These are phyloP conservation scores for Microcebus murinus DNA, from an alignment of 2,113 vertebrate species.

Conservation along the genomic window DNA sequence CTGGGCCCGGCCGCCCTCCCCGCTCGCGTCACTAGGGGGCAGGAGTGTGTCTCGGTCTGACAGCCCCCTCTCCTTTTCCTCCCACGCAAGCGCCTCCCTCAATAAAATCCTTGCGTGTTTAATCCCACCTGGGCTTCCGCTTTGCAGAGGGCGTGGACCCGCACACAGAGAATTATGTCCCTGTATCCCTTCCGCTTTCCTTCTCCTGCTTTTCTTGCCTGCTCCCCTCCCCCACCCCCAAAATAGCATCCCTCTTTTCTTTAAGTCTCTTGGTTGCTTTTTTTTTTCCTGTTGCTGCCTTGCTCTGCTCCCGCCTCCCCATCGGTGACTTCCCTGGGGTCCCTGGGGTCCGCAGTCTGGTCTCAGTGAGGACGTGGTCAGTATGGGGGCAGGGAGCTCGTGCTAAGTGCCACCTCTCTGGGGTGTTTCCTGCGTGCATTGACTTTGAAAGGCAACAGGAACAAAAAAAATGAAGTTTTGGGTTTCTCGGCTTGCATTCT, in stretches of 20 bases:
- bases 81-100: accelerated
- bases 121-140: not conserved
- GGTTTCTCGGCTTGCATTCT: not conserved
- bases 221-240: no score
- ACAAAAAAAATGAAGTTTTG: not conserved
- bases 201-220: not conserved
- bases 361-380: not conserved
- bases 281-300: not conserved
- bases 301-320: no score
- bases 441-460: not conserved
- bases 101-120: not conserved
- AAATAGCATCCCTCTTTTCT: not conserved
- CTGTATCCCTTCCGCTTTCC: not conserved
- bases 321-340: not conserved
- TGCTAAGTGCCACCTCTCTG: not conserved
- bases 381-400: not conserved
- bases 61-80: not conserved
- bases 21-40: not conserved
- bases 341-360: not conserved
- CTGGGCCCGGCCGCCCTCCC: not conserved
- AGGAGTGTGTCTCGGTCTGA: not conserved
- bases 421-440: not conserved
- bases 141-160: not conserved
- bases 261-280: not conserved
- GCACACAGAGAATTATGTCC: not conserved